A percentile compares a stretch with the other conserved stretches of the same genome.
Conservation (phyloP, 1,140 invertebrate genomes). For the Globodera rostochiensis region DNA sequence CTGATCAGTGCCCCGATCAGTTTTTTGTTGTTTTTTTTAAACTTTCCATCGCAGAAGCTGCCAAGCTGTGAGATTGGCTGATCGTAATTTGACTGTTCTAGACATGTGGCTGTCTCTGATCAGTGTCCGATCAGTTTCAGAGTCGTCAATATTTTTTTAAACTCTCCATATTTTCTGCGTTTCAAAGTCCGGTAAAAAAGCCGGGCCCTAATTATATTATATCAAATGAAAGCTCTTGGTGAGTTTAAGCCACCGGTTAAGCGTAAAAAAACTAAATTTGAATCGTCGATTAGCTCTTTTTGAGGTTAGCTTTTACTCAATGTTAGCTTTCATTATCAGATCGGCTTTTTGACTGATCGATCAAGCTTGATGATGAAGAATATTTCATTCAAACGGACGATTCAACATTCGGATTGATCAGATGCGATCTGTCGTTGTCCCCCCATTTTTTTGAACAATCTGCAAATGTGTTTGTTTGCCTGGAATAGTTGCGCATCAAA, state of each 20-base stretch:
- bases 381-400: slow-evolving; percentile 16
- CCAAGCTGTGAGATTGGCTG: not conserved
- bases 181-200: no score
- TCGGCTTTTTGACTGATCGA: slow-evolving; percentile 21
- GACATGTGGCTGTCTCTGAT: not conserved
- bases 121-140: not conserved
- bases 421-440: slow-evolving; percentile 3
- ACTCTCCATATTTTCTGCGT: no score
- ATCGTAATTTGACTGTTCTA: not conserved
- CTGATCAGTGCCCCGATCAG: not conserved
- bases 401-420: not conserved
- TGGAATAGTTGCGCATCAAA: slow-evolving; percentile 61
- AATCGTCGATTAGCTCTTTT: slow-evolving; percentile 1
- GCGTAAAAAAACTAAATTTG: no score
- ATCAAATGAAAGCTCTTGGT: no score
- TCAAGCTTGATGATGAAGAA: slow-evolving; percentile 18
- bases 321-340: not conserved
- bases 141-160: no score
- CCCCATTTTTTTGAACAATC: not conserved
- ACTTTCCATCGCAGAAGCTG: slow-evolving; percentile 4
- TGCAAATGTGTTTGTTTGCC: slow-evolving; percentile 9
- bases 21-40: not conserved
- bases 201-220: no score
- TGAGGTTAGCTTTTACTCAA: not conserved
- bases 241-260: no score